A percentile compares a stretch with the other conserved stretches of the same genome.
Evolutionary conservation across 1,140 invertebrate species (phyloP).

Genomic region (Drosophila leontia): DNA sequence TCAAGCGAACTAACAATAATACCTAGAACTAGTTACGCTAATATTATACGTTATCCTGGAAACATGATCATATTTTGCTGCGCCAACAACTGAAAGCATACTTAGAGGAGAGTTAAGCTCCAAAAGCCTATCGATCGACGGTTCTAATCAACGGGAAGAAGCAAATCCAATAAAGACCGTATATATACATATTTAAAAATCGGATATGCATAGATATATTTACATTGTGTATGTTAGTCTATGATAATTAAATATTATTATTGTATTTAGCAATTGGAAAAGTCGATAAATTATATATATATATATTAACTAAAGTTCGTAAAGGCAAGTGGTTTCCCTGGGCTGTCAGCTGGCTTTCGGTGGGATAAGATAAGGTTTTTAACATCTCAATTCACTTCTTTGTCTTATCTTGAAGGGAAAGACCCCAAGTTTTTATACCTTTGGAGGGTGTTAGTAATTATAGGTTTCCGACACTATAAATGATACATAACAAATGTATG

Average conservation of each 20-base stretch:
- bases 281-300: conserved; percentile 68
- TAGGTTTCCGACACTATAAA: neutral
- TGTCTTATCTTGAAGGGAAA: conserved; percentile 21
- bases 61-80: conserved; percentile 57
- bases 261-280: conserved; percentile 76
- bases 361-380: conserved; percentile 20
- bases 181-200: conserved; percentile 59
- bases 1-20: conserved; percentile 49
- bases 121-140: conserved; percentile 53
- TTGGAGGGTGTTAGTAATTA: neutral
- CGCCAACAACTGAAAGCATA: conserved; percentile 41
- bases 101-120: conserved; percentile 46
- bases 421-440: neutral
- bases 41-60: conserved; percentile 25
- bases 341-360: neutral
- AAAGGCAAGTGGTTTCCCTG: neutral
- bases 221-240: conserved; percentile 75
- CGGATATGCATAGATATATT: conserved; percentile 62
- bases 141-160: conserved; percentile 41
- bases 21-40: conserved; percentile 51
- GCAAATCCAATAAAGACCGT: conserved; percentile 49
- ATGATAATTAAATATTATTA: conserved; percentile 71
- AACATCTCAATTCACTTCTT: neutral
- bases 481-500: neutral
- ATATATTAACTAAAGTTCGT: conserved; percentile 61